Evolutionary conservation across 92 coral and sea anemone genomes (phyloP).

Genomic region (Paramuricea clavata): DNA sequence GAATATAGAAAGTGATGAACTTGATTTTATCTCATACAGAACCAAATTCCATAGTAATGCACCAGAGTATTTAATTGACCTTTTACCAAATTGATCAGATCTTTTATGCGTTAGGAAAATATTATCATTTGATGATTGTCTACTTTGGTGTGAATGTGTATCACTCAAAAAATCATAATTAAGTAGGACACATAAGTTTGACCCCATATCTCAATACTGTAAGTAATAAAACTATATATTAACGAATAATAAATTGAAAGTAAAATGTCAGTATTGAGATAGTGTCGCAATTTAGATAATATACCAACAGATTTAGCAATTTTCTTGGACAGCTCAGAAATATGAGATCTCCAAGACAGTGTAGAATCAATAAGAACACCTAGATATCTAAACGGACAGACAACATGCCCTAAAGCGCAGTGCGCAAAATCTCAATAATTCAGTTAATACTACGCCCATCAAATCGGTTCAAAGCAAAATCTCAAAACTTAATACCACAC

Average conservation of each 20-base stretch:
- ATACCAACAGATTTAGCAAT: conserved; percentile 33
- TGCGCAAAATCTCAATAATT: no score
- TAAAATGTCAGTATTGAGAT: conserved; percentile 1
- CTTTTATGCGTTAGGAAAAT: no score
- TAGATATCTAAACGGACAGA: conserved; percentile 5
- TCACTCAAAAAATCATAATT: background rate
- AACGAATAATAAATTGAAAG: no score
- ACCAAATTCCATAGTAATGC: conserved; percentile 15
- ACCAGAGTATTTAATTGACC: background rate
- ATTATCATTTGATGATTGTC: no score
- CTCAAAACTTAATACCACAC: no score
- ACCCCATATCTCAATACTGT: conserved; percentile 17
- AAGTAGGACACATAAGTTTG: background rate
- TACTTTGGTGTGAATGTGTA: background rate
- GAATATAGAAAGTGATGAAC: background rate
- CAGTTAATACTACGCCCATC: no score
- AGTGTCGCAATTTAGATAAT: conserved; percentile 36
- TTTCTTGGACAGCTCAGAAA: conserved; percentile 40
- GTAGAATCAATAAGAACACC: conserved; percentile 29
- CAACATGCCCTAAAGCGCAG: no score
- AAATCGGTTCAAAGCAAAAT: no score
- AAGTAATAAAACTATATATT: background rate
- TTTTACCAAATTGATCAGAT: no score
- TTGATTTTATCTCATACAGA: background rate
- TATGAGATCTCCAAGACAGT: conserved; percentile 42